Evolutionary conservation across 2,888 invertebrate species (phyloP).

Genomic region (Watsonalla binaria): DNA sequence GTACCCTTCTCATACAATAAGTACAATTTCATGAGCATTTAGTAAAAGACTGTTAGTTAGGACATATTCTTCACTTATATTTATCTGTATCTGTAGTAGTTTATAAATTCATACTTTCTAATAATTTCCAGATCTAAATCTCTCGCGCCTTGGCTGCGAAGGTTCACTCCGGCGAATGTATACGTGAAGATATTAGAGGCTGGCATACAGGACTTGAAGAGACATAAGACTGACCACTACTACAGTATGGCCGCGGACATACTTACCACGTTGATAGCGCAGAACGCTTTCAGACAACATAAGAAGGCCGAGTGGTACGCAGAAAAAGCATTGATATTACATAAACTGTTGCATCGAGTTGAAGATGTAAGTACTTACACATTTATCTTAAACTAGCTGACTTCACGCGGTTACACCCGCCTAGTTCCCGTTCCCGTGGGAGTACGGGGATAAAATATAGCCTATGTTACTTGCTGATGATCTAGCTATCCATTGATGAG

Average conservation of each 20-base stretch:
- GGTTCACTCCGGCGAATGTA: conserved; percentile 76
- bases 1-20: too few species aligned
- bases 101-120: background rate
- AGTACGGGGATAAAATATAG: too few species aligned
- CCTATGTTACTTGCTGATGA: too few species aligned
- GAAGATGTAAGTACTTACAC: conserved; percentile 38
- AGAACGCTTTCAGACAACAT: conserved; percentile 63
- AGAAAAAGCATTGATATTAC: conserved; percentile 80
- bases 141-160: conserved; percentile 74
- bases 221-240: conserved; percentile 23
- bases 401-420: too few species aligned
- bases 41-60: too few species aligned
- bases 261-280: conserved; percentile 69
- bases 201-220: conserved; percentile 61
- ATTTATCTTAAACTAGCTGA: too few species aligned
- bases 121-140: conserved; percentile 42
- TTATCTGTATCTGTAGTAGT: too few species aligned
- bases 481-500: too few species aligned
- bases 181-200: conserved; percentile 58
- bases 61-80: too few species aligned
- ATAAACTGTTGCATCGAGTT: conserved; percentile 44
- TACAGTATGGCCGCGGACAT: conserved; percentile 68
- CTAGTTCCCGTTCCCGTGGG: conserved; percentile 2
- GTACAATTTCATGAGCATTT: too few species aligned
- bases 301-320: conserved; percentile 77